Conservation (phyloP, 2,797 vertebrate species). For the Momotus momota region DNA sequence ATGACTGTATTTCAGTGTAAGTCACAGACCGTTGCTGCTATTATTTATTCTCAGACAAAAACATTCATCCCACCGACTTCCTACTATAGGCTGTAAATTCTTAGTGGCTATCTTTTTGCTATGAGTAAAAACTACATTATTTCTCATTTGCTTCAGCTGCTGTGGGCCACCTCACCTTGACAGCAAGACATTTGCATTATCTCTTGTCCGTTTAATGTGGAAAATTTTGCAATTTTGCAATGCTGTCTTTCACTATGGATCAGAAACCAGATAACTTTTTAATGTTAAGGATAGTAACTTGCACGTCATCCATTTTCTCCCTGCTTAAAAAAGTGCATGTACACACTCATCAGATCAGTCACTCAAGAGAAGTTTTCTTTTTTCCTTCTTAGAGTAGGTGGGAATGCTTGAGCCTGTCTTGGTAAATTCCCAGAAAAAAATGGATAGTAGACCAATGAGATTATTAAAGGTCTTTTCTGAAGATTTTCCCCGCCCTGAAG, state of each 20-base stretch:
- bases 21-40: not conserved
- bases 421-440: not conserved
- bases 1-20: not conserved
- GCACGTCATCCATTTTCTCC: not conserved
- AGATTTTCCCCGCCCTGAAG: not conserved
- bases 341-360: accelerated
- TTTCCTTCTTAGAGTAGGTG: not conserved
- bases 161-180: not conserved
- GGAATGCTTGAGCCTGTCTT: not conserved
- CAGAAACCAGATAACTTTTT: not conserved
- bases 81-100: not conserved
- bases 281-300: not conserved
- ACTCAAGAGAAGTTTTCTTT: not conserved
- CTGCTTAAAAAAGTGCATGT: not conserved
- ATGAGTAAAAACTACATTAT: not conserved
- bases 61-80: not conserved
- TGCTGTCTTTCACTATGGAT: not conserved
- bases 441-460: not conserved
- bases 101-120: not conserved
- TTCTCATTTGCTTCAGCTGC: not conserved
- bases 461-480: not conserved
- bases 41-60: constrained; percentile 13
- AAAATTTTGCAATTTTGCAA: not conserved
- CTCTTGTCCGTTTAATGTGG: not conserved
- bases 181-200: not conserved